Evolutionary conservation across 2,113 vertebrate genomes (phyloP).

Genomic region (Engystomops pustulosus): DNA sequence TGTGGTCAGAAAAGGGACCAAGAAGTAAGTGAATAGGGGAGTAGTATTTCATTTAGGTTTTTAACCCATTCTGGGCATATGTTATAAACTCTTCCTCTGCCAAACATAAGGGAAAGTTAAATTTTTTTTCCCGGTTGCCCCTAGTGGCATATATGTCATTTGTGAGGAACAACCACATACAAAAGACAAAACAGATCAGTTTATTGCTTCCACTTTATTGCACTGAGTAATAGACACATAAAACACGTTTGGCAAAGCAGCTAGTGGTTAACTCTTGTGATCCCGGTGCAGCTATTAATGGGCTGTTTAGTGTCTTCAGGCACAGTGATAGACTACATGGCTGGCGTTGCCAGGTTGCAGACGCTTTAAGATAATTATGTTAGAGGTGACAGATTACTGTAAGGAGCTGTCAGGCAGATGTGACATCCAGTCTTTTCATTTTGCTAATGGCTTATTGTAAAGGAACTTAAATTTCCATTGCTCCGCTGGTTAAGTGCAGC

Average conservation of each 20-base stretch:
- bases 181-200: too few species aligned
- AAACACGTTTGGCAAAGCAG: conserved; percentile 16
- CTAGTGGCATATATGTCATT: too few species aligned
- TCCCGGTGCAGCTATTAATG: not conserved
- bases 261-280: not conserved
- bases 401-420: conserved; percentile 40
- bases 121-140: too few species aligned
- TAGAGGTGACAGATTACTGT: conserved; percentile 44
- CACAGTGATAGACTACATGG: not conserved
- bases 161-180: too few species aligned
- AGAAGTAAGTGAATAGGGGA: too few species aligned
- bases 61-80: too few species aligned
- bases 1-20: too few species aligned
- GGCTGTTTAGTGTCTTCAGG: not conserved
- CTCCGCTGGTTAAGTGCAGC: conserved; percentile 6
- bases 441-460: conserved; percentile 39
- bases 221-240: not conserved
- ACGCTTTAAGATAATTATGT: conserved; percentile 35
- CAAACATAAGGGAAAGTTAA: too few species aligned
- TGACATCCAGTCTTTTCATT: conserved; percentile 38
- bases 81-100: too few species aligned
- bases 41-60: too few species aligned
- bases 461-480: conserved; percentile 20
- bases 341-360: conserved; percentile 25
- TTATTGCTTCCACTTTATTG: not conserved